Percentiles rank a stretch among this genome's conserved stretches.
Conservation (phyloP, 2,888 invertebrate species). For the Colletes collaris region DNA sequence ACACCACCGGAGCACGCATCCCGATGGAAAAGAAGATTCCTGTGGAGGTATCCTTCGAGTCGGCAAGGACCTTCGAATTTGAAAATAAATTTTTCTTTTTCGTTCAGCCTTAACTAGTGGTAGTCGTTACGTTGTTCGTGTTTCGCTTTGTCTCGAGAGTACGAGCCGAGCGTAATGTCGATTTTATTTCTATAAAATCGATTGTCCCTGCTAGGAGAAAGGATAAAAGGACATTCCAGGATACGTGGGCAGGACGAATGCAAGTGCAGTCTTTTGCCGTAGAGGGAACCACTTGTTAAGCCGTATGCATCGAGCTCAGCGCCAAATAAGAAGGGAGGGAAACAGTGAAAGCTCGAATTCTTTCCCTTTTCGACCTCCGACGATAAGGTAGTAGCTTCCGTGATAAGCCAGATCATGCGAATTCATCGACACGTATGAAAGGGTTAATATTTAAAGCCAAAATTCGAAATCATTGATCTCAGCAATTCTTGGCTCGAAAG, state of each 20-base stretch:
- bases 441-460: no score
- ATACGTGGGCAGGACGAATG: slow-evolving; percentile 55
- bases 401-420: slow-evolving; percentile 43
- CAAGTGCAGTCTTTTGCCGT: slow-evolving; percentile 65
- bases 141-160: no score
- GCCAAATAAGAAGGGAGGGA: slow-evolving; percentile 73
- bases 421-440: no score
- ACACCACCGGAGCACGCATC: slow-evolving; percentile 3
- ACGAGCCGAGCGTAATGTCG: neutral
- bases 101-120: neutral
- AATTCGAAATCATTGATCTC: no score
- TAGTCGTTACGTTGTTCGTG: neutral
- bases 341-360: slow-evolving; percentile 73
- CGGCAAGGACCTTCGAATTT: slow-evolving; percentile 7
- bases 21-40: slow-evolving; percentile 69
- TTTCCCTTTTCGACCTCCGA: slow-evolving; percentile 71
- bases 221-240: slow-evolving; percentile 60
- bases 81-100: neutral
- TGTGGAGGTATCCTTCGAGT: slow-evolving; percentile 29
- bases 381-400: slow-evolving; percentile 74
- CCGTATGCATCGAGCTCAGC: slow-evolving; percentile 70
- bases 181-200: slow-evolving; percentile 17
- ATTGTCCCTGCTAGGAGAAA: slow-evolving; percentile 19
- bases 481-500: no score
- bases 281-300: slow-evolving; percentile 78